Evolutionary conservation across 2,888 invertebrate species (phyloP), one percentile per base, ranked within the genome.

Genomic region (Melolontha melolontha): DNA sequence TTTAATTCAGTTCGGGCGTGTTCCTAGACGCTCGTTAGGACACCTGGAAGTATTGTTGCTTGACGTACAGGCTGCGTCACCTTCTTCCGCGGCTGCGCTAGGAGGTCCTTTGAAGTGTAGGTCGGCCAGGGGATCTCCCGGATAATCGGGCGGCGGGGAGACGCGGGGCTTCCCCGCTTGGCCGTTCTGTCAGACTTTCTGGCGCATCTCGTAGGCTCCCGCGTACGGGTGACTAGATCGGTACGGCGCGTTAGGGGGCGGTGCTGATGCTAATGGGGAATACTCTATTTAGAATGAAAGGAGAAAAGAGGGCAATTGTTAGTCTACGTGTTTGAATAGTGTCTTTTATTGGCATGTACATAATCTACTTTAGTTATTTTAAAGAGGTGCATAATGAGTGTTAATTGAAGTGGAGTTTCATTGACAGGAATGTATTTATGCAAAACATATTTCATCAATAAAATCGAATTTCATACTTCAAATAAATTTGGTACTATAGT

Each of bases 191-290:
- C 87, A 88, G 83, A 88, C 91, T 85, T 92, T 91, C 81, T 91
- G 90, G 71, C 91, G 88, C 91, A 92, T 90, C 86, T 92, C 92
- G 85, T 90, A 90, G 69, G 92, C 92, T 77, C 90, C 90, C 72
- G 92, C 91, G 84, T 92, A 92, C 69, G 86, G 85, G 75, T 84
- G 86, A 75, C 79, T 86, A 85, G 75, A 75, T 84, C 80, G 79
- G 66, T 70, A 76, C 70, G 75, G 78, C 72, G 75, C 75, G 47
- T 75, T 73, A 6, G 76, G 68, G 17, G 83, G 83, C 22, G 85
- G 84, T 39, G 84, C 85, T 68, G 84, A 80, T 67, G 85, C 85
- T 84, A 81, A 71, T 78, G 80, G 81, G 75, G 80, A 82, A 82
- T 81, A 82, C 71, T 79, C 74, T 74, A 72, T 71, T 72, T 62